phyloP scores from a whole-genome alignment of 2,888 invertebrate genomes.

The Chironomus tentans region DNA sequence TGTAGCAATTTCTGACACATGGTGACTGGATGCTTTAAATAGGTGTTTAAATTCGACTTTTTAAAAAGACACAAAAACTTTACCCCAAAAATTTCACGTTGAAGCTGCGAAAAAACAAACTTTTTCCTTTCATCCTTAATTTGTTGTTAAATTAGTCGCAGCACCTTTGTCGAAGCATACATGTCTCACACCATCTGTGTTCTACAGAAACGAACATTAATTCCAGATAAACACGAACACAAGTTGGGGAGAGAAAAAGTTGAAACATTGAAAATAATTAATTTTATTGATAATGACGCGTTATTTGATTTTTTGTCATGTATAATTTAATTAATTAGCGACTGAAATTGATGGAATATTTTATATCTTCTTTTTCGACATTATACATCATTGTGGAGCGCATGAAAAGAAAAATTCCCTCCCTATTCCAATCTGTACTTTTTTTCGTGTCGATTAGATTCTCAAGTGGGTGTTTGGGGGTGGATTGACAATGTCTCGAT shows the following conservation, averaged over 20 bases:
- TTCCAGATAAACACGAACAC: too few species aligned
- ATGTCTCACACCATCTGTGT: background rate
- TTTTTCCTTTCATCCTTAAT: constrained; percentile 20
- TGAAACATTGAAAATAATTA: constrained; percentile 6
- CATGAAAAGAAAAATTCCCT: background rate
- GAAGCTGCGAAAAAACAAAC: background rate
- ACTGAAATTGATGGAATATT: constrained; percentile 1
- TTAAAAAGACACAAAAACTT: background rate
- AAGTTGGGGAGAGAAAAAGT: background rate
- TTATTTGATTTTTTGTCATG: constrained; percentile 18
- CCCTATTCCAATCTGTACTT: background rate
- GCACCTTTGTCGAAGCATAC: background rate
- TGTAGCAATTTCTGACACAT: constrained; percentile 1
- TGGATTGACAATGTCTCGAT: background rate
- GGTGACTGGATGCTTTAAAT: constrained; percentile 10
- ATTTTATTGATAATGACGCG: constrained; percentile 22
- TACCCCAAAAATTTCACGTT: background rate
- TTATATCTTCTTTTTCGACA: background rate
- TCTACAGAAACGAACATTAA: too few species aligned
- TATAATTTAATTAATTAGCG: constrained; percentile 16
- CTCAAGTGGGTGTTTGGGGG: background rate
- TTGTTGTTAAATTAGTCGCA: constrained; percentile 20
- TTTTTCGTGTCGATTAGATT: too few species aligned
- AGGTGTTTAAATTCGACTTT: constrained; percentile 17
- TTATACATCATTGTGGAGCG: background rate